These are phyloP conservation scores for Drosophila nannoptera DNA, from an alignment of 1,140 invertebrate species.

Conservation along the genomic window DNA sequence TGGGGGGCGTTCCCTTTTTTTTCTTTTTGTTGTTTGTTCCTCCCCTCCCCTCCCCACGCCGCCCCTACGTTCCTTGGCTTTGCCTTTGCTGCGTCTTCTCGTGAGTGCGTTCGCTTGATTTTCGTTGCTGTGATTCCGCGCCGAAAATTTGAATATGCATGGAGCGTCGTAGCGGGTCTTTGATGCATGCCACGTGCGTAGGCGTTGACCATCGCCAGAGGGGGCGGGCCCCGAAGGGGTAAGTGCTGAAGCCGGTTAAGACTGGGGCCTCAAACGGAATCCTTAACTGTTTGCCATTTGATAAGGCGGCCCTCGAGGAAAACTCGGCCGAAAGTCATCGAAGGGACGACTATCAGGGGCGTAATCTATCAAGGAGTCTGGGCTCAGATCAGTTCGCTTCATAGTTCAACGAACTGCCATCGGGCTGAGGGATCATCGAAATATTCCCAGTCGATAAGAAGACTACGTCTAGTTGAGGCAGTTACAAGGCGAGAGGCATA, in stretches of 20 bases:
- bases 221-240: neutral
- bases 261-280: neutral
- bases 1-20: constrained; percentile 25
- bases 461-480: no score
- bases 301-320: no score
- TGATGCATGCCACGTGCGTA: constrained; percentile 68
- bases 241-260: neutral
- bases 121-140: constrained; percentile 65
- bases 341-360: no score
- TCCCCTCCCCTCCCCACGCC: neutral
- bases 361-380: no score
- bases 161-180: constrained; percentile 37
- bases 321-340: no score
- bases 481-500: no score
- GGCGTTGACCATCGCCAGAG: constrained; percentile 1
- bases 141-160: constrained; percentile 72
- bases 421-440: no score
- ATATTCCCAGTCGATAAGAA: no score
- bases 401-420: no score
- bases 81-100: neutral
- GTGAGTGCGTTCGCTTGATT: constrained; percentile 70
- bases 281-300: no score
- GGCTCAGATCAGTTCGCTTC: no score
- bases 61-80: constrained; percentile 15
- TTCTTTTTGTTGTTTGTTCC: neutral